These are phyloP conservation scores for Epirrita christyi DNA, from an alignment of 2,888 invertebrate species.

Conservation along the genomic window DNA sequence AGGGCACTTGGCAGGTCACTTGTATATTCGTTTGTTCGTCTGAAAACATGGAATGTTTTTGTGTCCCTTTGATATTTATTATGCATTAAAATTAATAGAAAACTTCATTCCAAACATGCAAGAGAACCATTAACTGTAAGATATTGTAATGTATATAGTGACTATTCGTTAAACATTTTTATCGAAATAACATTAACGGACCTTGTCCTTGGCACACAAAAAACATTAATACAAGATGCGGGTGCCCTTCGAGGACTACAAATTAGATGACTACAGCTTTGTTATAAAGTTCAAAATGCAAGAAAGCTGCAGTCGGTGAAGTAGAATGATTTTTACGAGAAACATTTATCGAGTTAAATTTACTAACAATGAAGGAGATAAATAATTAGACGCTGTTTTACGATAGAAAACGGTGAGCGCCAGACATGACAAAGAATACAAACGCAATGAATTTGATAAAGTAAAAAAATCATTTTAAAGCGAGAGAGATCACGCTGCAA, in stretches of 20 bases:
- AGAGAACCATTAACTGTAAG: constrained; percentile 40
- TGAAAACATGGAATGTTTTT: constrained; percentile 46
- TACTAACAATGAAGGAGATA: constrained; percentile 34
- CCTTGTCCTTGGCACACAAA: constrained; percentile 45
- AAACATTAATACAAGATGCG: constrained; percentile 47
- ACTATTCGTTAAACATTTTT: constrained; percentile 29
- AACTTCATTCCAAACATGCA: constrained; percentile 48
- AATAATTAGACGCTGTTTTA: constrained; percentile 36
- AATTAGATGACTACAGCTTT: constrained; percentile 25
- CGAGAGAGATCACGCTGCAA: constrained; percentile 20
- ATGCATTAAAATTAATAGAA: constrained; percentile 27
- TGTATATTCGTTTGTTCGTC: constrained; percentile 60
- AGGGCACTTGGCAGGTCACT: constrained; percentile 67
- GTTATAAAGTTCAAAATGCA: constrained; percentile 35
- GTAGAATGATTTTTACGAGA: constrained; percentile 18
- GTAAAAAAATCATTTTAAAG: constrained; percentile 13
- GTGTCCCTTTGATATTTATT: constrained; percentile 63
- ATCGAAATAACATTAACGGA: constrained; percentile 49
- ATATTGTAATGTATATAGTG: constrained; percentile 23
- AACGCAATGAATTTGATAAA: constrained; percentile 16
- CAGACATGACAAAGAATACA: background rate
- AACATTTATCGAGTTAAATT: constrained; percentile 34
- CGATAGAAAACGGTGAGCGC: constrained; percentile 23
- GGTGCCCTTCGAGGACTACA: constrained; percentile 40
- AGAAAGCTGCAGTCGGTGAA: constrained; percentile 16